Conservation (phyloP, 2,113 vertebrate species). For the Leuciscus idus region DNA sequence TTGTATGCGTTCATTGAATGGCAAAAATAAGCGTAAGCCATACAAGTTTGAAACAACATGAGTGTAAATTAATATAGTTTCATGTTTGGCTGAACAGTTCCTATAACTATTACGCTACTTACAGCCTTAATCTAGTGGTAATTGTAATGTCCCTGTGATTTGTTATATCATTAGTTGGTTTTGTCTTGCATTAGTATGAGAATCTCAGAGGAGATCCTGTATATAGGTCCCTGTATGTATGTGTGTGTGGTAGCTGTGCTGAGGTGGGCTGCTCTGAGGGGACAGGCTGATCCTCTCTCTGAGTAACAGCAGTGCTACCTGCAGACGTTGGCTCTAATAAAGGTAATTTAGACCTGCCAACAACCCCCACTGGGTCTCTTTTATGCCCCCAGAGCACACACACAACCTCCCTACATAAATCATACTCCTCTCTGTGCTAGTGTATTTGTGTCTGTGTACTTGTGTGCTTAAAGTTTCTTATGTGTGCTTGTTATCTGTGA, state of each 20-base stretch:
- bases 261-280: conserved; percentile 36
- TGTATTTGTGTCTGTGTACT: conserved; percentile 28
- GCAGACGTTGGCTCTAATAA: conserved; percentile 50
- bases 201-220: background rate
- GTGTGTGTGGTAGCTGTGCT: conserved; percentile 33
- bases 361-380: conserved; percentile 40
- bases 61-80: background rate
- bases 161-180: conserved; percentile 25
- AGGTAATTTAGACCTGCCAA: conserved; percentile 52
- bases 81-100: background rate
- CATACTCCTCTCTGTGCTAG: conserved; percentile 24
- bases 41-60: conserved; percentile 8
- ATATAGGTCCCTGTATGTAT: conserved; percentile 6
- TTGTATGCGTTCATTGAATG: background rate
- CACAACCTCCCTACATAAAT: conserved; percentile 47
- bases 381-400: conserved; percentile 25
- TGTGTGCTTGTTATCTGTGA: conserved; percentile 13
- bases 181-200: conserved; percentile 15
- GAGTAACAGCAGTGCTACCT: conserved; percentile 45
- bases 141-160: conserved; percentile 12
- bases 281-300: conserved; percentile 44
- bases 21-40: background rate
- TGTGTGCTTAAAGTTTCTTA: background rate
- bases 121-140: background rate
- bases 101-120: background rate